Evolutionary conservation across 1,140 invertebrate species (phyloP), one percentile per base, ranked within the genome.

Genomic region (Elysia chlorotica): DNA sequence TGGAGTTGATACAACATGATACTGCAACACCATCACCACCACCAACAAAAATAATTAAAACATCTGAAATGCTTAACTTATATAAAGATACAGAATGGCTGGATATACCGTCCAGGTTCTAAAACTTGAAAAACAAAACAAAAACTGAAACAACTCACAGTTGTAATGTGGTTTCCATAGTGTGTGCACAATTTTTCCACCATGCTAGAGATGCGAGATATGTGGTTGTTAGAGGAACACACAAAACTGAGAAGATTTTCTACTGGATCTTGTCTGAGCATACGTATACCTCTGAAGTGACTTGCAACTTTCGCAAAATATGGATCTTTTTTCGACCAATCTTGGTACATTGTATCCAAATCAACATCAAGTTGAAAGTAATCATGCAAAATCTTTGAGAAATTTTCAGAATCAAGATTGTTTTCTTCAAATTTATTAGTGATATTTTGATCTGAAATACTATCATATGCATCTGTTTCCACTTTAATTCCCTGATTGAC

Each of bases 141-240:
- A n/a, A n/a, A n/a, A n/a, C n/a, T n/a, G n/a, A 59, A 59, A 17
- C 17, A 59, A 59, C 56, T 23, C 25, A 61, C 56, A 74, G 89
- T 83, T 70, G 90, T 91, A 75, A 98, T 92, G 85, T 92, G 89
- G 35, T 91, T 79, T 4, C 97, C 97, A 89, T 95, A 99, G 65
- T 92, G 89, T 17, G 75, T 82, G 83, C 95, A 96, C 61, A 99
- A 85, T 85, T 95, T 95, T 84, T 97, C 93, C 6, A 99, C 93
- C 96, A 99, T 96, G 28, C 90, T 73, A 73, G 73, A 86, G 88
- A 96, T 88, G 92, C 95, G 91, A 73, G 90, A 89, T 65, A 99
- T 98, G 82, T 99, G 94, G 87, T 99, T 99, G 85, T 99, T 99
- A 72, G 96, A 95, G 67, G 96, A 98, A 85, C 97, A 99, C 76